Conservation (phyloP, 2,113 vertebrate genomes). For the Gobiocypris rarus region DNA sequence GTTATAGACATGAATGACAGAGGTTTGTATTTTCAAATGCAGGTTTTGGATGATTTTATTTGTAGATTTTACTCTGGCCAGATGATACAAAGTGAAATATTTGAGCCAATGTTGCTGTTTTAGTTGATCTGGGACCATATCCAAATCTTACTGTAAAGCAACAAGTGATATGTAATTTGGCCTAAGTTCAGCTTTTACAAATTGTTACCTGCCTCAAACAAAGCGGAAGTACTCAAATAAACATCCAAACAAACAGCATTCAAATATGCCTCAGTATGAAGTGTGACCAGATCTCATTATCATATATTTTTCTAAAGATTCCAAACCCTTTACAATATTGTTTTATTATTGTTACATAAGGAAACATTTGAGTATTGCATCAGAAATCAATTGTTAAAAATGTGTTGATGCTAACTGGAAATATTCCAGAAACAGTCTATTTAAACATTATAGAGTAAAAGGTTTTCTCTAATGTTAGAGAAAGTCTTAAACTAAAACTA, state of each 20-base stretch:
- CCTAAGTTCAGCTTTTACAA: neutral
- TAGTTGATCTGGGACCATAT: slow-evolving; percentile 1
- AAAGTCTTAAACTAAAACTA: too few relatives aligned
- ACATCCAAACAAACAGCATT: neutral
- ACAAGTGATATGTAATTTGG: neutral
- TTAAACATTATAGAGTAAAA: neutral
- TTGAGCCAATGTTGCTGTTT: neutral
- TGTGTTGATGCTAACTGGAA: neutral
- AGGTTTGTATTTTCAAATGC: neutral
- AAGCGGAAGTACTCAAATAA: neutral
- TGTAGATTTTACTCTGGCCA: neutral
- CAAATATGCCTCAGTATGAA: neutral
- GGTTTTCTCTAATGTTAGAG: too few relatives aligned
- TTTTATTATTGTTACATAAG: neutral
- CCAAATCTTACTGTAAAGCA: neutral
- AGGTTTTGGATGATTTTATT: neutral
- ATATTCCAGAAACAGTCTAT: neutral
- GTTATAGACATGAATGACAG: neutral
- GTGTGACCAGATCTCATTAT: neutral
- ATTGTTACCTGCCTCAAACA: neutral
- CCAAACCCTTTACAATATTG: neutral
- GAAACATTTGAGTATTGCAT: neutral
- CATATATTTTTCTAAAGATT: neutral
- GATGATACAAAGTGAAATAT: neutral
- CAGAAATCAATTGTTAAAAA: neutral